phyloP scores from a whole-genome alignment of 2,888 invertebrate species.

The Cyrtodaria siliqua region DNA sequence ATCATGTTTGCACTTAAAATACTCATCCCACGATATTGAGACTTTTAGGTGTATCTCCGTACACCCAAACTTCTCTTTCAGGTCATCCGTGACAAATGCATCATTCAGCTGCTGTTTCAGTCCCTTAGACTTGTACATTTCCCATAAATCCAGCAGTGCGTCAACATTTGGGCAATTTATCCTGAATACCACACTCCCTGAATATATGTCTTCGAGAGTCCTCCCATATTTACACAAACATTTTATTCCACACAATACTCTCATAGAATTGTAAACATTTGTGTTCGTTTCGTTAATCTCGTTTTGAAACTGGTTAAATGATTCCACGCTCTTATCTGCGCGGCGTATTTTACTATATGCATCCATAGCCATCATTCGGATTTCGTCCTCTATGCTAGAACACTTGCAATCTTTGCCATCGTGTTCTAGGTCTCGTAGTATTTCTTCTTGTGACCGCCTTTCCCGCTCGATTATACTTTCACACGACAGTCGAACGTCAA shows the following conservation, averaged over 20 bases:
- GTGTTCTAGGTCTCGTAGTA: constrained; percentile 50
- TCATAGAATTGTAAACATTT: constrained; percentile 64
- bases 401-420: constrained; percentile 62
- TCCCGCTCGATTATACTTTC: constrained; percentile 54
- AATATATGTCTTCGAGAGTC: constrained; percentile 65
- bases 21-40: constrained; percentile 51
- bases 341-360: constrained; percentile 67
- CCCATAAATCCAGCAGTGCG: constrained; percentile 66
- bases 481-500: constrained; percentile 62
- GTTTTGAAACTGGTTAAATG: constrained; percentile 57
- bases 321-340: constrained; percentile 44
- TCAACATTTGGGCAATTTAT: constrained; percentile 64
- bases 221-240: constrained; percentile 70
- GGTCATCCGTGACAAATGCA: constrained; percentile 50
- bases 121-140: constrained; percentile 51
- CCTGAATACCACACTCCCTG: constrained; percentile 68
- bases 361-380: constrained; percentile 67
- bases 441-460: constrained; percentile 45
- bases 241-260: constrained; percentile 64
- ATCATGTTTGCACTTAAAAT: constrained; percentile 52
- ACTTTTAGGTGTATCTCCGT: constrained; percentile 52
- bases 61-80: constrained; percentile 43
- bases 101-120: constrained; percentile 45
- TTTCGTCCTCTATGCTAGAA: constrained; percentile 65
- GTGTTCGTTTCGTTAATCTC: constrained; percentile 62